A percentile compares a stretch with the other conserved stretches of the same genome.
Conservation (phyloP, 2,888 invertebrate species). For the Ischnura elegans region DNA sequence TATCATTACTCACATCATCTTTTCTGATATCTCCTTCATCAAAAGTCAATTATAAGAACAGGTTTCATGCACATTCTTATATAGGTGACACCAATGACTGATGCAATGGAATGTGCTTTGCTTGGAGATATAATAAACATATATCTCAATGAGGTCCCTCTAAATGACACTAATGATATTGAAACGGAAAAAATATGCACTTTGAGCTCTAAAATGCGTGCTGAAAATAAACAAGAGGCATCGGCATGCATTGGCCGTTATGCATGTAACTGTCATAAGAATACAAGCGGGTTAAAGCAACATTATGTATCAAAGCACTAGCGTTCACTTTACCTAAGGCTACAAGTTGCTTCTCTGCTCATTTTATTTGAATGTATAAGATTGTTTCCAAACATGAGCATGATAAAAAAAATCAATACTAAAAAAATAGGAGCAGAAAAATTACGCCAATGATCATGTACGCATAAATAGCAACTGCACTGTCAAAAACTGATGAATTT, state of each 20-base stretch:
- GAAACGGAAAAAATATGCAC: not conserved
- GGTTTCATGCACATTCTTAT: not conserved
- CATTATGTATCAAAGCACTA: not conserved
- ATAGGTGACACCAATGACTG: not conserved
- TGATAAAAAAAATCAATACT: not conserved
- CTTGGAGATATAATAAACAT: not conserved
- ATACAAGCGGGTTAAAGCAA: not conserved
- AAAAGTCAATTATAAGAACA: not conserved
- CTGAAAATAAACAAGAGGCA: slow-evolving; percentile 19
- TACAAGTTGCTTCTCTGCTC: not conserved
- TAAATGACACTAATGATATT: not conserved
- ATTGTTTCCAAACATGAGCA: not conserved
- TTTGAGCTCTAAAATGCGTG: slow-evolving; percentile 1
- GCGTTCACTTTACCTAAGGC: slow-evolving; percentile 19
- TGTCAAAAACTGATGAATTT: not conserved
- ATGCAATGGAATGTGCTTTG: not conserved
- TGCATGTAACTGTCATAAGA: not conserved
- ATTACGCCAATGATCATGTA: not conserved
- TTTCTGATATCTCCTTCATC: not conserved
- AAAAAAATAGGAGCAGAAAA: not conserved
- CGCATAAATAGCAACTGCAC: not conserved
- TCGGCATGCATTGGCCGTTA: not conserved
- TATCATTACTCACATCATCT: not conserved
- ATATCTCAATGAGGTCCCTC: not conserved
- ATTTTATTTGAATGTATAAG: not conserved